Conservation (phyloP, 2,797 vertebrate genomes). For the Hippopotamyrus pictus region DNA sequence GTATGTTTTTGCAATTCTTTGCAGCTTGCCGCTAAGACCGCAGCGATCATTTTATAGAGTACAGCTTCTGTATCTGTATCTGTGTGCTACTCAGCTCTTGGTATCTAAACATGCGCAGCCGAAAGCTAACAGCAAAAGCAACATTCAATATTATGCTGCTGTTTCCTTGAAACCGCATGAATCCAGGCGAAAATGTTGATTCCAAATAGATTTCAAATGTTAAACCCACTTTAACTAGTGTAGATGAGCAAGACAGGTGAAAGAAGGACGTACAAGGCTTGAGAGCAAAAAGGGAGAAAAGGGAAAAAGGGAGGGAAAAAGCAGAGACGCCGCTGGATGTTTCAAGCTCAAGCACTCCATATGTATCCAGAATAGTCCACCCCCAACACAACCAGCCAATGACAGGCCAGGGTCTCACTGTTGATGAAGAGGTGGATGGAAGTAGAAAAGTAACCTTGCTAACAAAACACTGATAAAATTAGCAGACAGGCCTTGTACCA, state of each 20-base stretch:
- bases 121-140: neutral
- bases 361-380: neutral
- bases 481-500: neutral
- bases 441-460: neutral
- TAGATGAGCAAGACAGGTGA: too few species aligned
- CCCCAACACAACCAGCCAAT: neutral
- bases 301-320: too few species aligned
- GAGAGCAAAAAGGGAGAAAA: too few species aligned
- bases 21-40: neutral
- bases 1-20: neutral
- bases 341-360: neutral
- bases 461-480: neutral
- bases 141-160: neutral
- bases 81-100: neutral
- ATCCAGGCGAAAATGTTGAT: neutral
- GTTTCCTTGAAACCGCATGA: neutral
- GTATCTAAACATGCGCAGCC: neutral
- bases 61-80: neutral
- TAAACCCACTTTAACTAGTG: neutral
- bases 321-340: too few species aligned
- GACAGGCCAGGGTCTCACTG: neutral
- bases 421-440: neutral
- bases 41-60: neutral
- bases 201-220: neutral
- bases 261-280: too few species aligned